Conservation (phyloP, 2,113 vertebrate genomes). For the Erythrolamprus reginae region DNA sequence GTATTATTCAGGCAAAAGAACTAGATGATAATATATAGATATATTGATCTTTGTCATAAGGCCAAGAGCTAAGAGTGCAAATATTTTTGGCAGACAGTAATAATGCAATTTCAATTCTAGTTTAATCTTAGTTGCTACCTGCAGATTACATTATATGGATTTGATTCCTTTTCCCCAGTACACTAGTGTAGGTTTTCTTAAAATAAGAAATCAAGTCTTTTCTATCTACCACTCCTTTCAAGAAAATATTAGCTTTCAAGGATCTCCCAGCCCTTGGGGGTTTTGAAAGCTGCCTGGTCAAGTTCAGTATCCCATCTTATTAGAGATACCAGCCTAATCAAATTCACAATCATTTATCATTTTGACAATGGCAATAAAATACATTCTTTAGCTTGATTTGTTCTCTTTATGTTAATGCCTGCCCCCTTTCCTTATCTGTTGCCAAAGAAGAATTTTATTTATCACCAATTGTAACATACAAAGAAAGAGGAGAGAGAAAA, state of each 20-base stretch:
- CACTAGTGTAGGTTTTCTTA: neutral
- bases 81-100: neutral
- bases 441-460: neutral
- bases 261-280: neutral
- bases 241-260: neutral
- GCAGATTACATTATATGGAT: neutral
- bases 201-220: neutral
- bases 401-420: neutral
- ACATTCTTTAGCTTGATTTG: neutral
- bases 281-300: neutral
- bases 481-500: neutral
- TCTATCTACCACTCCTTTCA: neutral
- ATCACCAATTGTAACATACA: neutral
- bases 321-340: neutral
- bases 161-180: neutral
- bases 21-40: neutral
- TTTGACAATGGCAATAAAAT: neutral
- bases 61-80: neutral
- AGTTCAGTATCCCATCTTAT: neutral
- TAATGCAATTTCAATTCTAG: neutral
- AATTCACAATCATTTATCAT: neutral
- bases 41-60: neutral
- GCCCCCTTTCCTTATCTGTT: neutral
- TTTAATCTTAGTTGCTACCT: neutral
- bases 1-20: neutral